Evolutionary conservation across 2,888 invertebrate species (phyloP).

Genomic region (Agonopterix subpropinquella): DNA sequence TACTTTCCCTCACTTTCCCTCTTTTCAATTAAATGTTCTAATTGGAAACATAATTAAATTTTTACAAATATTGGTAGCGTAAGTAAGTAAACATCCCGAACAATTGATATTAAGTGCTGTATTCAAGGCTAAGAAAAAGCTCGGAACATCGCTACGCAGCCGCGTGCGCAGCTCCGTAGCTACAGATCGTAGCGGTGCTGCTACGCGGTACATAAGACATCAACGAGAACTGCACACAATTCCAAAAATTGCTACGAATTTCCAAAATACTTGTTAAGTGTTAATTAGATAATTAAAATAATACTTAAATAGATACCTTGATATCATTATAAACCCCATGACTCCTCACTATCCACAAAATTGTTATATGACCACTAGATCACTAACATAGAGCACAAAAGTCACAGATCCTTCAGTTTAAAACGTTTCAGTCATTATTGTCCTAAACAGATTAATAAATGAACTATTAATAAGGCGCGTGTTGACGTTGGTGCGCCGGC

Average conservation of each 20-base stretch:
- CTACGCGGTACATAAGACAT: slow-evolving; percentile 10
- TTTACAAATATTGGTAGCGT: too few relatives aligned
- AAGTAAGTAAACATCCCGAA: too few relatives aligned
- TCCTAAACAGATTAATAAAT: neutral
- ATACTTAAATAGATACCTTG: slow-evolving; percentile 27
- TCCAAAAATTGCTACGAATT: neutral
- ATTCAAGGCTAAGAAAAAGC: too few relatives aligned
- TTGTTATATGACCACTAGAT: slow-evolving; percentile 33
- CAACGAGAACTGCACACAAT: slow-evolving; percentile 7
- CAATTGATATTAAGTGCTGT: too few relatives aligned
- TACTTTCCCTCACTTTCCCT: too few relatives aligned
- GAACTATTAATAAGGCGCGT: slow-evolving; percentile 28
- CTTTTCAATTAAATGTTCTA: too few relatives aligned
- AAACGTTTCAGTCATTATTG: slow-evolving; percentile 6
- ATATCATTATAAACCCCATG: slow-evolving; percentile 36
- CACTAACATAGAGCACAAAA: slow-evolving; percentile 50
- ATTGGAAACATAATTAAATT: too few relatives aligned
- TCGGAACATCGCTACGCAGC: too few relatives aligned
- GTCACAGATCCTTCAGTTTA: slow-evolving; percentile 34
- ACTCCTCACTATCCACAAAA: slow-evolving; percentile 36
- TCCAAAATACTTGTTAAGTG: neutral
- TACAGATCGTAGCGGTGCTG: slow-evolving; percentile 3
- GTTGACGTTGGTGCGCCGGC: slow-evolving; percentile 41
- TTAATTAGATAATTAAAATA: neutral
- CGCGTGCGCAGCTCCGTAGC: slow-evolving; percentile 1